Conservation (phyloP, 92 coral and sea anemone genomes). For the Parazoanthus swiftii region DNA sequence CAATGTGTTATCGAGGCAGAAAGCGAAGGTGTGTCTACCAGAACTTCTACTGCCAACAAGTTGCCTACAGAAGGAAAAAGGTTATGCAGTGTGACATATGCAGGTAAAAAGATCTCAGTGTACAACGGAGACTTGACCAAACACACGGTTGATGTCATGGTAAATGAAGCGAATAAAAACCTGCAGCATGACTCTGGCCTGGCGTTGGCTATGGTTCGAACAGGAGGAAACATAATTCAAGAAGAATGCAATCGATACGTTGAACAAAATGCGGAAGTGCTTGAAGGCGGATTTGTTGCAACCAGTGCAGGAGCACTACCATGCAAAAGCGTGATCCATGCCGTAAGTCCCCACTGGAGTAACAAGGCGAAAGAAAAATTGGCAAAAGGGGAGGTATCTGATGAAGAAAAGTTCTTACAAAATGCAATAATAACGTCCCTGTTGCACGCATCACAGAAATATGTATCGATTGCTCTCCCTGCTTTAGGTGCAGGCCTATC, state of each 20-base stretch:
- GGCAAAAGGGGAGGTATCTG: constrained; percentile 22
- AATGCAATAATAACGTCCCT: constrained; percentile 50
- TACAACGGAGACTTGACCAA: constrained; percentile 52
- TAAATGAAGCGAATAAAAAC: constrained; percentile 60
- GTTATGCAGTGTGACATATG: constrained; percentile 1
- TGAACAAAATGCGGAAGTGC: constrained; percentile 37
- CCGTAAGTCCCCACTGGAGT: constrained; percentile 66
- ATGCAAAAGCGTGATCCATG: constrained; percentile 64
- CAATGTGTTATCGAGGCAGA: constrained; percentile 49
- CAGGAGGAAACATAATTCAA: constrained; percentile 63
- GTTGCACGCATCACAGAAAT: constrained; percentile 44
- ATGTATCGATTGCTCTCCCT: constrained; percentile 67
- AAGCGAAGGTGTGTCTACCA: not conserved
- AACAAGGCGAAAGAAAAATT: constrained; percentile 21
- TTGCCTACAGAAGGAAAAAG: not conserved
- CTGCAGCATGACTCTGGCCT: constrained; percentile 65
- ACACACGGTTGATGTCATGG: constrained; percentile 65
- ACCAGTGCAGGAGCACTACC: constrained; percentile 65
- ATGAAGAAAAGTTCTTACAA: constrained; percentile 42
- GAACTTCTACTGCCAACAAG: not conserved
- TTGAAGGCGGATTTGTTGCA: constrained; percentile 55
- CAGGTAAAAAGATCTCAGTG: constrained; percentile 45
- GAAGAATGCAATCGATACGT: constrained; percentile 55
- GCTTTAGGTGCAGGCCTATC: constrained; percentile 71
- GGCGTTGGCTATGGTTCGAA: constrained; percentile 55